These are phyloP conservation scores for Indri indri DNA, from an alignment of 2,113 vertebrate genomes.

Conservation along the genomic window DNA sequence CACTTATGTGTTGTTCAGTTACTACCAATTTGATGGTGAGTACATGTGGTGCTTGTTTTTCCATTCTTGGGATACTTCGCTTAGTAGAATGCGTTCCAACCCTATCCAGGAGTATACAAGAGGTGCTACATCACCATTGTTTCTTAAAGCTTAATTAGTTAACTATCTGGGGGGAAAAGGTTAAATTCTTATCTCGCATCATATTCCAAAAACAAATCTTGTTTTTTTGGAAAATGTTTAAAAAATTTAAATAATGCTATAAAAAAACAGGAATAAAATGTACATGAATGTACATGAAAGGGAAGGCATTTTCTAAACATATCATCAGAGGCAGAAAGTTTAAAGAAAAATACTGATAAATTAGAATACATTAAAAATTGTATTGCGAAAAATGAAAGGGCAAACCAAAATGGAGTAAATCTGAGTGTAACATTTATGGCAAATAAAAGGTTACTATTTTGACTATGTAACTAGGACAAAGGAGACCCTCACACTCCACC, in stretches of 20 bases:
- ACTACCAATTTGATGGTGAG: too few relatives aligned
- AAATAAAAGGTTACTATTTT: neutral
- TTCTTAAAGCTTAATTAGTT: too few relatives aligned
- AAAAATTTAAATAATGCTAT: neutral
- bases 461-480: neutral
- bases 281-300: neutral
- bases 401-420: neutral
- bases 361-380: neutral
- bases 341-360: conserved; percentile 8
- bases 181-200: conserved; percentile 21
- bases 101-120: too few relatives aligned
- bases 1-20: too few relatives aligned
- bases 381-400: neutral
- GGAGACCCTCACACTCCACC: neutral
- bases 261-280: neutral
- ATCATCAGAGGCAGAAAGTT: neutral
- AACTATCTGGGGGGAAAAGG: neutral
- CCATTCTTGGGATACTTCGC: too few relatives aligned
- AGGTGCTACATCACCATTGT: too few relatives aligned
- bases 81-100: too few relatives aligned
- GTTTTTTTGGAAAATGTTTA: conserved; percentile 5
- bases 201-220: conserved; percentile 20
- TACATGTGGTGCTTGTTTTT: too few relatives aligned
- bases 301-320: neutral
- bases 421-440: neutral